phyloP scores from a whole-genome alignment of 2,888 invertebrate species.

The Drosophila yooni region DNA sequence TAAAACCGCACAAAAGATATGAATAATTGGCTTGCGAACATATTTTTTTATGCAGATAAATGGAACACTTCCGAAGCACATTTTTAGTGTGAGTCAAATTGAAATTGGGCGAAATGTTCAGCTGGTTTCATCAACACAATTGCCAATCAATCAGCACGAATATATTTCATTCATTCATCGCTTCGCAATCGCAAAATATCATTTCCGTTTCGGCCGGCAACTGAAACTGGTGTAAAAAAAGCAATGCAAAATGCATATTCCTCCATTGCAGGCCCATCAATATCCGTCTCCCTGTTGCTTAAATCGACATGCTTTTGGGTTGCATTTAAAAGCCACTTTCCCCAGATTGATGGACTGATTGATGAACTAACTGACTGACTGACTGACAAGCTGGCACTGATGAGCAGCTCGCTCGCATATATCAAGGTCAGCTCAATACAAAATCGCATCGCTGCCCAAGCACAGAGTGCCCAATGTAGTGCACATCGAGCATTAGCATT shows the following conservation, averaged over 20 bases:
- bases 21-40: not conserved
- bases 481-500: constrained; percentile 33
- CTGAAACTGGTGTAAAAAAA: constrained; percentile 9
- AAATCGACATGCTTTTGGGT: constrained; percentile 34
- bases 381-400: constrained; percentile 7
- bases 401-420: not conserved
- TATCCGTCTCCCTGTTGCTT: not conserved
- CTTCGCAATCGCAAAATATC: constrained; percentile 30
- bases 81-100: constrained; percentile 8
- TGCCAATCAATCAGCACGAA: constrained; percentile 35
- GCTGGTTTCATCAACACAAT: constrained; percentile 32
- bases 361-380: not conserved
- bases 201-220: constrained; percentile 42
- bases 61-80: not conserved
- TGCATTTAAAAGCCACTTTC: constrained; percentile 37
- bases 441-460: constrained; percentile 37
- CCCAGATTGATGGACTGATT: not conserved
- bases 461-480: constrained; percentile 40
- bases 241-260: constrained; percentile 31
- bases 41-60: not conserved
- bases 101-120: constrained; percentile 18
- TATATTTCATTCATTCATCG: constrained; percentile 2
- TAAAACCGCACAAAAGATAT: not conserved
- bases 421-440: constrained; percentile 48
- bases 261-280: constrained; percentile 18